Conservation (phyloP, 2,888 invertebrate genomes). For the Melikaiella ostensackeni region DNA sequence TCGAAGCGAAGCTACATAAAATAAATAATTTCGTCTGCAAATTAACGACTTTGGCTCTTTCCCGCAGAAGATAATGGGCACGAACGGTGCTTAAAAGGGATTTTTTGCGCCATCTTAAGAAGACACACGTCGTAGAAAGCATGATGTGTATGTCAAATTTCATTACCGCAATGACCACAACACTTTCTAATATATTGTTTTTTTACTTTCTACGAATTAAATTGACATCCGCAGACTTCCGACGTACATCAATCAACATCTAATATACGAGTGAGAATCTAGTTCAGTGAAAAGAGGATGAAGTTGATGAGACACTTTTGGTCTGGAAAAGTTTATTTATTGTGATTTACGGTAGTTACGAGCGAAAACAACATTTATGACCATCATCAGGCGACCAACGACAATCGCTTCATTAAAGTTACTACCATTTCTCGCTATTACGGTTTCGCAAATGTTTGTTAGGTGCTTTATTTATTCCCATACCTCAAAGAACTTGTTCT, state of each 20-base stretch:
- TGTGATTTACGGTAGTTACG: conserved; percentile 7
- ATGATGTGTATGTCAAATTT: conserved; percentile 15
- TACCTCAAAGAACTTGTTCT: background rate
- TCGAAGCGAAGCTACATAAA: background rate
- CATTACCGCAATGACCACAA: conserved; percentile 10
- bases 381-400: background rate
- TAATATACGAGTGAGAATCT: conserved; percentile 1
- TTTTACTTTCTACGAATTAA: conserved; percentile 23
- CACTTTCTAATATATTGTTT: conserved; percentile 31
- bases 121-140: conserved; percentile 26
- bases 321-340: background rate
- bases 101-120: conserved; percentile 10
- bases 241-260: conserved; percentile 10
- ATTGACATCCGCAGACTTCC: conserved; percentile 7
- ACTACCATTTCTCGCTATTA: background rate
- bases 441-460: background rate
- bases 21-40: background rate
- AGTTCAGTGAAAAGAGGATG: background rate
- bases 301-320: conserved; percentile 10
- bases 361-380: background rate
- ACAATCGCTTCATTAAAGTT: background rate
- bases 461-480: background rate
- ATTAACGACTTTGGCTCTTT: conserved; percentile 8
- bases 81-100: background rate
- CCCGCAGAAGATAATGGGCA: background rate